These are phyloP conservation scores for Leptobrachium ailaonicum DNA, from an alignment of 2,113 vertebrate species.

Conservation along the genomic window DNA sequence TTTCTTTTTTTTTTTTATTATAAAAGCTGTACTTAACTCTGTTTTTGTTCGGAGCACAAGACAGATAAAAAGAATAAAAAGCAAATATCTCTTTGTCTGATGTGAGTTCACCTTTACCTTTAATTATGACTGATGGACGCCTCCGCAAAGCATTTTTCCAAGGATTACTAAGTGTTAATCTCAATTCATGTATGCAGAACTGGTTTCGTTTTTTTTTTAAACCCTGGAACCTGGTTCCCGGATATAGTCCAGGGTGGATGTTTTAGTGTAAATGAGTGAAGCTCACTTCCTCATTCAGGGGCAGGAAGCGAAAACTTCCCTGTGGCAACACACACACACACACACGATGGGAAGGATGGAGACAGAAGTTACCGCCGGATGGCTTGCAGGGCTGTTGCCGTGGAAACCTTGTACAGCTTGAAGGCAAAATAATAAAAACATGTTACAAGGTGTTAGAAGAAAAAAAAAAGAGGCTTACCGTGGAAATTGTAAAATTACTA, in stretches of 20 bases:
- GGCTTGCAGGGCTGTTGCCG: slow-evolving; percentile 18
- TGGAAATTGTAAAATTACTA: neutral
- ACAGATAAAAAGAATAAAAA: too few species aligned
- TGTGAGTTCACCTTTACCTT: too few species aligned
- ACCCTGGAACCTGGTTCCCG: neutral
- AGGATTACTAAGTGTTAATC: neutral
- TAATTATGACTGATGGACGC: too few species aligned
- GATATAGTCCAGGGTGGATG: slow-evolving; percentile 6
- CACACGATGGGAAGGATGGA: slow-evolving; percentile 25
- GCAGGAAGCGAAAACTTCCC: slow-evolving; percentile 11
- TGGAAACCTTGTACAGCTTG: slow-evolving; percentile 5
- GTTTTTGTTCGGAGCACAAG: too few species aligned
- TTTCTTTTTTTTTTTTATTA: too few species aligned
- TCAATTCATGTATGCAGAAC: neutral
- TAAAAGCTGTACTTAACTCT: too few species aligned
- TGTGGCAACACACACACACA: slow-evolving; percentile 1
- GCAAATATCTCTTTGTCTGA: too few species aligned
- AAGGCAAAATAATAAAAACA: neutral
- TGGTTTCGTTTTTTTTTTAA: neutral
- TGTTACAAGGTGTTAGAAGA: too few species aligned
- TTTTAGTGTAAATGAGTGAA: slow-evolving; percentile 2
- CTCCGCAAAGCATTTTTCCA: neutral
- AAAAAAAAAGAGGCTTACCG: too few species aligned
- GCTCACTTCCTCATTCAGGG: neutral
- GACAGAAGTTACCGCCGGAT: slow-evolving; percentile 11